phyloP scores from a whole-genome alignment of 1,140 invertebrate species.

The Calliopsis andreniformis region DNA sequence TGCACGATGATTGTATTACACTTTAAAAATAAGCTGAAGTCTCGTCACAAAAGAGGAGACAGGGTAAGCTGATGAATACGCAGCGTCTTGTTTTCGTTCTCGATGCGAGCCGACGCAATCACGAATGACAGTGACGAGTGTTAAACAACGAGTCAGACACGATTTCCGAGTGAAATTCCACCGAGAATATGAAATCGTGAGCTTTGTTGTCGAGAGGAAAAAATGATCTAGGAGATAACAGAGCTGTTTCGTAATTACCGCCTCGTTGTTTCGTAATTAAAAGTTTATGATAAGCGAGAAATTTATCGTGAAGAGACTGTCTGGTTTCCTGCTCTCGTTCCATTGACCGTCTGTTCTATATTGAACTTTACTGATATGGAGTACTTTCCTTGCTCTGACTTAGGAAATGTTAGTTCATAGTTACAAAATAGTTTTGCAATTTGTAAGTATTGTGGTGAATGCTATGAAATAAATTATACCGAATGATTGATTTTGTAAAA shows the following conservation, averaged over 20 bases:
- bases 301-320: not conserved
- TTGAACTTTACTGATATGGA: too few species aligned
- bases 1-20: not conserved
- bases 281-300: not conserved
- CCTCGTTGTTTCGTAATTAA: not conserved
- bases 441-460: too few species aligned
- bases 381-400: too few species aligned
- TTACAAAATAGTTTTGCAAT: too few species aligned
- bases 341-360: too few species aligned
- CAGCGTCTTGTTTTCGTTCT: constrained; percentile 32
- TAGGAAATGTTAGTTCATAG: too few species aligned
- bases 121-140: constrained; percentile 41
- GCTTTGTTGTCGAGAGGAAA: not conserved
- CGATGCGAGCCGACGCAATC: constrained; percentile 43
- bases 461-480: too few species aligned
- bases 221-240: constrained; percentile 12
- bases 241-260: not conserved
- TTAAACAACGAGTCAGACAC: constrained; percentile 21
- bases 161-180: constrained; percentile 40
- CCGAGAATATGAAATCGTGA: constrained; percentile 6
- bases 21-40: not conserved
- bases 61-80: constrained; percentile 32
- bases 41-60: constrained; percentile 28
- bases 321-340: not conserved
- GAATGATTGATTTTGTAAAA: too few species aligned